Conservation (phyloP, 2,888 invertebrate genomes). For the Petrolisthes cinctipes region DNA sequence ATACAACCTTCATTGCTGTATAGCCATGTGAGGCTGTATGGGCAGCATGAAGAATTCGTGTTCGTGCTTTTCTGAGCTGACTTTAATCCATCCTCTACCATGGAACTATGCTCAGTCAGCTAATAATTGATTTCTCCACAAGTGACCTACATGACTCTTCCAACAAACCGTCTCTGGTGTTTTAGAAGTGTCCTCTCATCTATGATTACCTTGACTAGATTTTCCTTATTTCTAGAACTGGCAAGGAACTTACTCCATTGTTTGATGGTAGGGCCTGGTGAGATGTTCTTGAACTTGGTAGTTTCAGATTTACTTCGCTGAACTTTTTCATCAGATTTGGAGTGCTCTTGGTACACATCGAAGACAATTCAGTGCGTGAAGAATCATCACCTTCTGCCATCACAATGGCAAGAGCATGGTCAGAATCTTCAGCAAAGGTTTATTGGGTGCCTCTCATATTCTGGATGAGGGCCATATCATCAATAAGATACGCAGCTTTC, state of each 20-base stretch:
- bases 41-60: slow-evolving; percentile 25
- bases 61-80: slow-evolving; percentile 23
- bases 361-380: background rate
- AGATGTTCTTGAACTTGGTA: no score
- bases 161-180: no score
- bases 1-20: slow-evolving; percentile 3
- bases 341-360: no score
- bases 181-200: background rate
- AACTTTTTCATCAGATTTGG: background rate
- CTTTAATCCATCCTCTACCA: slow-evolving; percentile 6
- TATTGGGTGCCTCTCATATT: background rate
- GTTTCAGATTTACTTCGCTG: background rate
- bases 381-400: background rate
- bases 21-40: slow-evolving; percentile 1
- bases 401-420: background rate
- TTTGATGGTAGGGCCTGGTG: no score
- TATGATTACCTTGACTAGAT: background rate
- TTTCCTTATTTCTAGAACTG: background rate
- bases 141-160: background rate
- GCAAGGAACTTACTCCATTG: no score
- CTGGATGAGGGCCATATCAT: background rate
- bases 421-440: background rate
- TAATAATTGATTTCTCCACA: background rate
- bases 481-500: background rate
- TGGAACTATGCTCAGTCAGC: slow-evolving; percentile 3